Percentiles rank a stretch among this genome's conserved stretches.
Evolutionary conservation across 2,797 vertebrate genomes (phyloP).

Genomic region (Etheostoma nigrum): DNA sequence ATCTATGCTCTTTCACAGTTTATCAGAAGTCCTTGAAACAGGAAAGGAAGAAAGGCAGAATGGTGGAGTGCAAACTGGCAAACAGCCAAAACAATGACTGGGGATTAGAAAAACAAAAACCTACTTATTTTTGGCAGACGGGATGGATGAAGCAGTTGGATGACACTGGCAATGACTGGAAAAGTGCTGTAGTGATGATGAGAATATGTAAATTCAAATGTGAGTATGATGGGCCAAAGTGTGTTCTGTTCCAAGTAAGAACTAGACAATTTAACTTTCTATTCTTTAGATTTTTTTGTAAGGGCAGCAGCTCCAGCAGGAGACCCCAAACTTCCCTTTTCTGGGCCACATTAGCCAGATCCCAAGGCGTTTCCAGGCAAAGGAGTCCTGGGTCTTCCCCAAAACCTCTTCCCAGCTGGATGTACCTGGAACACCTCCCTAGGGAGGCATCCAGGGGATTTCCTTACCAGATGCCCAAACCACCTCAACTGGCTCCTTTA

Average conservation of each 20-base stretch:
- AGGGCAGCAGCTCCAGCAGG: no score
- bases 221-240: slow-evolving; percentile 8
- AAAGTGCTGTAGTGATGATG: slow-evolving; percentile 27
- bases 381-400: no score
- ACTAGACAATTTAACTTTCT: no score
- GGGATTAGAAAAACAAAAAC: slow-evolving; percentile 17
- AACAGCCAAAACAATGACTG: slow-evolving; percentile 56
- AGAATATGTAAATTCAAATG: slow-evolving; percentile 28
- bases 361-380: no score
- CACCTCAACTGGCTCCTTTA: no score
- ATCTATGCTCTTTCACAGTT: slow-evolving; percentile 55
- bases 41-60: slow-evolving; percentile 18
- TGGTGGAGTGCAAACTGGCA: slow-evolving; percentile 56
- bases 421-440: no score
- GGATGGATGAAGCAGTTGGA: slow-evolving; percentile 38
- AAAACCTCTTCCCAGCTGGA: no score
- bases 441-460: no score
- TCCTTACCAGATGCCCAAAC: no score
- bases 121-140: slow-evolving; percentile 47
- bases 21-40: slow-evolving; percentile 52
- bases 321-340: no score
- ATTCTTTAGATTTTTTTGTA: no score
- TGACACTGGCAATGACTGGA: slow-evolving; percentile 38
- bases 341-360: no score
- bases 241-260: background rate